Conservation (phyloP, 1,140 invertebrate species). For the Pomacea maculata region DNA sequence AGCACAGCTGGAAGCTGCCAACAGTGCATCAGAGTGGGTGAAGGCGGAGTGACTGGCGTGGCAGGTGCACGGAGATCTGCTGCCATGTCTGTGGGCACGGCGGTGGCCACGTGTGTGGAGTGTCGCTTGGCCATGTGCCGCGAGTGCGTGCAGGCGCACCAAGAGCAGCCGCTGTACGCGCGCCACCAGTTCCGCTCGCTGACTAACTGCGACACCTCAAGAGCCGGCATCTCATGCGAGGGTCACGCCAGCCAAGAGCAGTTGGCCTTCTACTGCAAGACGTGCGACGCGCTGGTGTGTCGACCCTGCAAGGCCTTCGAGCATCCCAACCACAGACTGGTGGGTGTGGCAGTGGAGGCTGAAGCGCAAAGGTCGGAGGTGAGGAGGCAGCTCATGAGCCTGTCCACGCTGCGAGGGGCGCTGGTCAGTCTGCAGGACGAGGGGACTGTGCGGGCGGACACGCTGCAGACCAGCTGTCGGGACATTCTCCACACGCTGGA, state of each 20-base stretch:
- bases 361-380: conserved; percentile 15
- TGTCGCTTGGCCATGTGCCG: too few relatives aligned
- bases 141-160: too few relatives aligned
- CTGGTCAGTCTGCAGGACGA: conserved; percentile 20
- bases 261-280: conserved; percentile 9
- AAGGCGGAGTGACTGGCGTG: too few relatives aligned
- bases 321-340: background rate
- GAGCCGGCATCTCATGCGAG: conserved; percentile 1
- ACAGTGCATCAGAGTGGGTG: too few relatives aligned
- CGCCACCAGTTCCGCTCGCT: too few relatives aligned
- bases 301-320: background rate
- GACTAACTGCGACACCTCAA: too few relatives aligned
- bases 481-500: conserved; percentile 1
- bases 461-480: conserved; percentile 16
- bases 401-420: conserved; percentile 18
- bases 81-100: too few relatives aligned
- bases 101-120: too few relatives aligned
- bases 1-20: background rate
- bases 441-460: background rate
- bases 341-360: background rate
- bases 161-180: too few relatives aligned
- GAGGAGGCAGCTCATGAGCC: conserved; percentile 18
- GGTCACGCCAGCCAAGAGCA: background rate
- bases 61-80: too few relatives aligned
- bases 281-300: conserved; percentile 9